Conservation (phyloP, 2,113 vertebrate genomes). For the Chlorocebus sabaeus region DNA sequence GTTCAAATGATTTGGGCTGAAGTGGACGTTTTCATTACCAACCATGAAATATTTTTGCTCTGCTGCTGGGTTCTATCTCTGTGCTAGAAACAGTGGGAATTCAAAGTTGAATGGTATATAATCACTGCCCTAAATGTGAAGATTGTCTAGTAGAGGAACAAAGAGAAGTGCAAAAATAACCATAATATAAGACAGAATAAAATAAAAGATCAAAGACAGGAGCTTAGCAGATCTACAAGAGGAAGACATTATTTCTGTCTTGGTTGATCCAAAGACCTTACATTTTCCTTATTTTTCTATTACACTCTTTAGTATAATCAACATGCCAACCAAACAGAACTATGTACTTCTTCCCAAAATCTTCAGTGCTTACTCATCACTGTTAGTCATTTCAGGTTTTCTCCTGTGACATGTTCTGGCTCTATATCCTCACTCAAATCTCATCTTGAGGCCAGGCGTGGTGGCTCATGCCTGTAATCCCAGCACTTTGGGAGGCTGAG, state of each 20-base stretch:
- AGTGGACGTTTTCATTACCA: slow-evolving; percentile 12
- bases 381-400: slow-evolving; percentile 12
- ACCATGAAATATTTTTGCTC: slow-evolving; percentile 7
- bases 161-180: slow-evolving; percentile 23
- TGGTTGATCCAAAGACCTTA: not conserved
- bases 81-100: not conserved
- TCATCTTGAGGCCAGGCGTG: too few relatives aligned
- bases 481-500: too few relatives aligned
- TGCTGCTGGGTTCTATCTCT: not conserved
- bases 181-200: not conserved
- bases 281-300: not conserved
- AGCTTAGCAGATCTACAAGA: not conserved
- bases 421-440: too few relatives aligned
- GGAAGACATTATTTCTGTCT: not conserved
- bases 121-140: not conserved
- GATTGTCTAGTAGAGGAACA: not conserved
- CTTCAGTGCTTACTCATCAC: not conserved
- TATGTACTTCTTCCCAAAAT: not conserved
- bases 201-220: not conserved
- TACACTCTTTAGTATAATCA: not conserved
- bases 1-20: not conserved
- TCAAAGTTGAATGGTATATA: not conserved
- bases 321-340: not conserved
- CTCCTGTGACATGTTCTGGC: too few relatives aligned
- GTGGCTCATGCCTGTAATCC: too few relatives aligned